Evolutionary conservation across 2,888 invertebrate species (phyloP).

Genomic region (Heliconius sara): DNA sequence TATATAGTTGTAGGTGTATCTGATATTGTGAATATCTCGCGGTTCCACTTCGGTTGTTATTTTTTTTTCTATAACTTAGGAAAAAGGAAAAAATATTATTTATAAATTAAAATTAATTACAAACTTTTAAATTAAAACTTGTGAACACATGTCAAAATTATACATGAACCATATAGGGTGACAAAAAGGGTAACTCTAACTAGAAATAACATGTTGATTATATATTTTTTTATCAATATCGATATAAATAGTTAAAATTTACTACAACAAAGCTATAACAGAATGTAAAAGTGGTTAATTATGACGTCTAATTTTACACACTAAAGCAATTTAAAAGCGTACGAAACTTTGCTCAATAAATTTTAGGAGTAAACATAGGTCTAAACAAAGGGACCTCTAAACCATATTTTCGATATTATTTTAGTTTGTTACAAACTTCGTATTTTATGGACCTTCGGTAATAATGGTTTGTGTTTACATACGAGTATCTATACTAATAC

Average conservation of each 20-base stretch:
- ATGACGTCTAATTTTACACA: not conserved
- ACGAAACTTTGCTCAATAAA: conserved; percentile 3
- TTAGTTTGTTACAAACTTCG: conserved; percentile 9
- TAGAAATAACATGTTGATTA: not conserved
- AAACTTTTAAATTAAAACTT: not conserved
- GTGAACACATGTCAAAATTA: not conserved
- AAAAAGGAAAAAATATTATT: not conserved
- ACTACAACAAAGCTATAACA: not conserved
- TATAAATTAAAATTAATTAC: not conserved
- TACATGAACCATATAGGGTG: not conserved
- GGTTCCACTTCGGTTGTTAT: not conserved
- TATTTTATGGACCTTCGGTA: conserved; percentile 8
- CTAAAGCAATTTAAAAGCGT: conserved; percentile 5
- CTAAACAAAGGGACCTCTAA: conserved; percentile 16
- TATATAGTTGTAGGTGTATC: too few species aligned
- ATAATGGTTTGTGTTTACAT: not conserved
- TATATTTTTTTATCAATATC: not conserved
- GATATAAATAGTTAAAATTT: not conserved
- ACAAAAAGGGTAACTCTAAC: not conserved
- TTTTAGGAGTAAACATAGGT: conserved; percentile 10
- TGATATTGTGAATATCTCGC: not conserved
- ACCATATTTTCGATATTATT: conserved; percentile 15
- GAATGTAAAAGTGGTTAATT: not conserved
- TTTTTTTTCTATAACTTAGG: not conserved
- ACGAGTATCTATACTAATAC: not conserved